Conservation (phyloP, 2,888 invertebrate species). For the Pheosia tremula region DNA sequence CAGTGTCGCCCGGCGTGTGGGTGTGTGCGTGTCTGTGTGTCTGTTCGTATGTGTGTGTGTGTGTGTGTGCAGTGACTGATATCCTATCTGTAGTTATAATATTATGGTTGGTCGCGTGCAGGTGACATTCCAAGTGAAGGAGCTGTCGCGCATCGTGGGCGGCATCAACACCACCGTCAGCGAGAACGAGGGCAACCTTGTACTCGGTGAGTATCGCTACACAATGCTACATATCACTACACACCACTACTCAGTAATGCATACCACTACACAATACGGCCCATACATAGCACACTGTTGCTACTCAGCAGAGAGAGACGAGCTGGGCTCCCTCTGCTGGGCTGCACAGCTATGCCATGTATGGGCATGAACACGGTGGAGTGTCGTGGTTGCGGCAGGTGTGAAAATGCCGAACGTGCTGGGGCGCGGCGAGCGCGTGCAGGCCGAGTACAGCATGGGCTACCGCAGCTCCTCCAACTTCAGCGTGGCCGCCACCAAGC, state of each 20-base stretch:
- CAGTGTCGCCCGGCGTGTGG: neutral
- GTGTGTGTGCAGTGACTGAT: neutral
- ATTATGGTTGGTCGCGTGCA: conserved; percentile 54
- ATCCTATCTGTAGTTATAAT: neutral
- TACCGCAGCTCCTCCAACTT: conserved; percentile 92
- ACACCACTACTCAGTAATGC: too few species aligned
- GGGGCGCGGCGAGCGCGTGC: conserved; percentile 94
- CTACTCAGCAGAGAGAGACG: too few species aligned
- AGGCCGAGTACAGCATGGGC: conserved; percentile 93
- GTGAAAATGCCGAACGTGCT: conserved; percentile 92
- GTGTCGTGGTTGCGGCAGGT: conserved; percentile 57
- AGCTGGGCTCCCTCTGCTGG: too few species aligned
- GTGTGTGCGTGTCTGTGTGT: neutral
- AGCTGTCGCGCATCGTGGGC: conserved; percentile 92
- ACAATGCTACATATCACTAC: neutral
- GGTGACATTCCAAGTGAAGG: conserved; percentile 94
- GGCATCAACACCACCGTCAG: conserved; percentile 94
- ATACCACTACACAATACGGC: too few species aligned
- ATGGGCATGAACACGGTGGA: neutral
- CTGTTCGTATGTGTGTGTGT: neutral
- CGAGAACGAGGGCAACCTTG: conserved; percentile 95
- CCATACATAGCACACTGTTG: too few species aligned
- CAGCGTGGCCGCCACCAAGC: conserved; percentile 92
- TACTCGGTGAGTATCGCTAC: conserved; percentile 76
- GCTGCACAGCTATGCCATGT: too few species aligned